Evolutionary conservation across 2,888 invertebrate genomes (phyloP), one percentile per base, ranked within the genome.

Genomic region (Andrena haemorrhoa): DNA sequence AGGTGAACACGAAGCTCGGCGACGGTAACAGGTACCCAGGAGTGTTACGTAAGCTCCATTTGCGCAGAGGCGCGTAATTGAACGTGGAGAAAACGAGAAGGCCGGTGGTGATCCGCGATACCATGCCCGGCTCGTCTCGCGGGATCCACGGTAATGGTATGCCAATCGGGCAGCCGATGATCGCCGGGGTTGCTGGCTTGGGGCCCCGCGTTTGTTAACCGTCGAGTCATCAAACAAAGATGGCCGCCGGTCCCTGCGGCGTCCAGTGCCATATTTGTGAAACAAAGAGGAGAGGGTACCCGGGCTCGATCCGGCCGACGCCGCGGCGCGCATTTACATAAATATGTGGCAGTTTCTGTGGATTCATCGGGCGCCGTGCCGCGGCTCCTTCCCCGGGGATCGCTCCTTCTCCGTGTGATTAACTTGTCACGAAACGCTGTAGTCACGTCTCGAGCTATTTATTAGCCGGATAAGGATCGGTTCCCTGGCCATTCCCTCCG

Each of bases 381-480:
- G 66, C 81, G 81, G 82, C 85, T 86, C 84, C 85, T 86, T 88
- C 56, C 26, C 58, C 20, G 84, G 63, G 90, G 87, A 92, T 89
- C 76, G 86, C 82, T 87, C 83, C 83, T 80, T 66, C 83, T 47
- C 75, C 85, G 85, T 86, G 89, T 92, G 93, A 93, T 93, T 93
- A 92, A 93, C 91, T 92, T 92, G 93, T 93, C 93, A 92, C 89
- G 91, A 93, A 92, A 92, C 82, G 86, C 89, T 89, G 90, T 89
- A 93, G 92, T 93, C 92, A 93, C 89, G 92, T 91, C 90, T 89
- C 88, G 89, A 89, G 87, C 91, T 91, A 92, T 92, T 92, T 91
- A 92, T 93, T 93, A 93, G 83, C 72, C 79, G 83, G 88, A 89
- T 88, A 89, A 86, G 69, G 79, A 88, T 88, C 89, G 72, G 56